phyloP scores from a whole-genome alignment of 2,113 vertebrate genomes.

The Herpailurus yagouaroundi region DNA sequence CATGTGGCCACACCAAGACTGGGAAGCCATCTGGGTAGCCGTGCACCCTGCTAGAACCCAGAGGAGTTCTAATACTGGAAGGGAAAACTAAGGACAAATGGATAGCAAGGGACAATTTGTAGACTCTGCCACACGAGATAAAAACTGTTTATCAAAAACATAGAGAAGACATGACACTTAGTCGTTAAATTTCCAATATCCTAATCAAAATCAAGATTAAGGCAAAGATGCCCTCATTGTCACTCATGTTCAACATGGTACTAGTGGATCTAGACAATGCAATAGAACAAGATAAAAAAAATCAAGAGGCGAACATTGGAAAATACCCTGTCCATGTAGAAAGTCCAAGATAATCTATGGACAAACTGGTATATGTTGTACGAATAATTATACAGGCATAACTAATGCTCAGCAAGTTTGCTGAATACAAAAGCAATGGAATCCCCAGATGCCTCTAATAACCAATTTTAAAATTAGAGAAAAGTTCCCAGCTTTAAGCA shows the following conservation, averaged over 20 bases:
- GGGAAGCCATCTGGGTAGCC: not conserved
- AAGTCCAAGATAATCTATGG: not conserved
- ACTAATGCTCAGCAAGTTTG: not conserved
- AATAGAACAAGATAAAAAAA: not conserved
- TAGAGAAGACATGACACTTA: not conserved
- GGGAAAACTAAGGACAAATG: not conserved
- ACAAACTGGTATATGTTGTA: not conserved
- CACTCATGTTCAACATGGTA: rapidly evolving
- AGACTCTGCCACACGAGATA: not conserved
- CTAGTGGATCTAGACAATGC: not conserved
- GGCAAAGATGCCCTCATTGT: not conserved
- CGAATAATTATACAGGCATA: not conserved
- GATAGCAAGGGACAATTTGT: rapidly evolving
- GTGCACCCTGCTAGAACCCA: not conserved
- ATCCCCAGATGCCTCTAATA: not conserved
- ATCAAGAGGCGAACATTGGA: not conserved
- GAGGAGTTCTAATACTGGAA: not conserved
- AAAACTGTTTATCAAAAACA: not conserved
- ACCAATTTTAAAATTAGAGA: not conserved
- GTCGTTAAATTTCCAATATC: not conserved
- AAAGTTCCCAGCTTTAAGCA: not conserved
- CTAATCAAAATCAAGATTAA: not conserved
- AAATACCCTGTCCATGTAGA: not conserved
- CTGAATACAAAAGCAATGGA: not conserved
- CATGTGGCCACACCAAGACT: not conserved